Base-by-base conservation (phyloP, 1,140 invertebrate genomes). In the Drosophila insularis region DNA sequence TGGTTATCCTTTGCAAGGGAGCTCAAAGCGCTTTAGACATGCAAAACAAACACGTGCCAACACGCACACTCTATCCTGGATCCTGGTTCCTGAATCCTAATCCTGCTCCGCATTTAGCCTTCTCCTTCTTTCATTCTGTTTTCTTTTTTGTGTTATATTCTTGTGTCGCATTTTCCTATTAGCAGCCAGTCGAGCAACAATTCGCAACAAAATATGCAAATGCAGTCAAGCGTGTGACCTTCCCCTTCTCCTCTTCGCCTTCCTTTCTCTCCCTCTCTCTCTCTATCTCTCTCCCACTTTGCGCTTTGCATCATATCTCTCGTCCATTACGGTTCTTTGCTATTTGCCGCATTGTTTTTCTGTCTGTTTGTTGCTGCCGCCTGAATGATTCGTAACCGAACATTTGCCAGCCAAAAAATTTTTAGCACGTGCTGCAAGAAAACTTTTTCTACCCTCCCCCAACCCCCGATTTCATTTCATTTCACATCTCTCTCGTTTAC, bases 121-220 rank as follows among this genome's bases (percentile, higher is more conserved):
- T 32, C 2, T 2, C 32, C 55, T 7, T 37, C 46, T 73, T 13
- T 27, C 17, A 43, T 13, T n/a, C 31, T 3, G 10, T 46, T n/a
- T 43, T 19, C 11, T 17, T 68, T n/a, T n/a, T 54, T 35, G 7
- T 10, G 32, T 11, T 35, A 35, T 27, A 27, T 6, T 65, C 73
- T 63, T 86, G 67, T 81, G 82, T 68, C 82, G 82, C 82, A 81
- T 87, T 86, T 86, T 86, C 75, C 82, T 86, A 86, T 86, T 86
- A 86, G 82, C 82, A 79, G 68, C 31, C 70, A 84, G 81, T 67
- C 74, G 70, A 86, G 78, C 78, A 87, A 82, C 80, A 84, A 86
- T 86, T 86, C 64, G 79, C 79, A 76, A 81, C 82, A 82, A 87
- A 87, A 87, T 86, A 82, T 86, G 75, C 82, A 86, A 86, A 87